Conservation (phyloP, 2,888 invertebrate species). For the Megastigmus dorsalis region DNA sequence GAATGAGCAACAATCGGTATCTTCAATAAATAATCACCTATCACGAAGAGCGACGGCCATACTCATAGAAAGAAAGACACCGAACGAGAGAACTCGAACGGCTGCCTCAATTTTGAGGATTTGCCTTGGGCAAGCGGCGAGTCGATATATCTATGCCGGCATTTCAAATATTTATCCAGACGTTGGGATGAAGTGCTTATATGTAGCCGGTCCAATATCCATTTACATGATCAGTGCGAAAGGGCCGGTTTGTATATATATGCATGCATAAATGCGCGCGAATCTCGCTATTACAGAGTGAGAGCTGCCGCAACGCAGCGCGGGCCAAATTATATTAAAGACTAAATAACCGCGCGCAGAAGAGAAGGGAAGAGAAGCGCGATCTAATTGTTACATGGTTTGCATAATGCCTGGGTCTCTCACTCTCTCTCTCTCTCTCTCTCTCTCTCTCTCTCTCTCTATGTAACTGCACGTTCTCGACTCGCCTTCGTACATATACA, state of each 20-base stretch:
- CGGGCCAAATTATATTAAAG: constrained; percentile 62
- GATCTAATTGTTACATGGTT: constrained; percentile 71
- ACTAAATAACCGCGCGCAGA: constrained; percentile 62
- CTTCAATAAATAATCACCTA: constrained; percentile 10
- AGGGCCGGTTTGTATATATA: constrained; percentile 34
- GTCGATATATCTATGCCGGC: background rate
- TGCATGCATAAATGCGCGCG: constrained; percentile 55
- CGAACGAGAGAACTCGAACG: too few species aligned
- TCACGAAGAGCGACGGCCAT: too few species aligned
- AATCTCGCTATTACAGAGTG: constrained; percentile 63
- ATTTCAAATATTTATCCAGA: constrained; percentile 23
- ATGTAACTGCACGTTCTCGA: background rate
- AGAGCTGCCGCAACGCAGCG: constrained; percentile 38
- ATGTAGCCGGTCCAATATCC: too few species aligned
- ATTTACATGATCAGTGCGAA: background rate
- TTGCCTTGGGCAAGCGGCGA: too few species aligned
- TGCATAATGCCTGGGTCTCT: constrained; percentile 67
- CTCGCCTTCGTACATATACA: too few species aligned
- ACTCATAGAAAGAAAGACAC: background rate
- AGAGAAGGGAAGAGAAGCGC: constrained; percentile 37
- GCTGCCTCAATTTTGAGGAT: constrained; percentile 15
- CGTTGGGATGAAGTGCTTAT: constrained; percentile 44
- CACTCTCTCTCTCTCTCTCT: background rate
- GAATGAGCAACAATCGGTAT: too few species aligned
- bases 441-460: background rate